phyloP scores from a whole-genome alignment of 2,113 vertebrate genomes.

The Paedocypris sp. region DNA sequence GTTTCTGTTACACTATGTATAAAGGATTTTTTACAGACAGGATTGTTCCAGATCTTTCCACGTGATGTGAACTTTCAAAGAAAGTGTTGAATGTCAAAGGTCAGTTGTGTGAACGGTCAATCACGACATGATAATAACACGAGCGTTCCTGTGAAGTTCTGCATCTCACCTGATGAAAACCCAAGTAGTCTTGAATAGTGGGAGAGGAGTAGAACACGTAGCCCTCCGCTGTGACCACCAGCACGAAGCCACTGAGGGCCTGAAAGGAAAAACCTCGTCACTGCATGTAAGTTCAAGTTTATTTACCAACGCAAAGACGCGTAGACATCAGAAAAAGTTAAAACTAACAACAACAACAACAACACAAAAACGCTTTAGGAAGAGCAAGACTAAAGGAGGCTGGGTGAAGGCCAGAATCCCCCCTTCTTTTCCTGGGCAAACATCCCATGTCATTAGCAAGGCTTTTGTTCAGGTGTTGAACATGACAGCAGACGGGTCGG shows the following conservation, averaged over 20 bases:
- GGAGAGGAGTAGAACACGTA: slow-evolving; percentile 50
- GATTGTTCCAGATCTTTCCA: too few relatives aligned
- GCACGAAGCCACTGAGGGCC: slow-evolving; percentile 51
- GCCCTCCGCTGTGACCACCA: slow-evolving; percentile 48
- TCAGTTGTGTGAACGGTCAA: too few relatives aligned
- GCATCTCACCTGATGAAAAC: slow-evolving; percentile 55
- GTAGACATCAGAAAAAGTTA: background rate
- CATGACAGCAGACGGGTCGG: slow-evolving; percentile 30
- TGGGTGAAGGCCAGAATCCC: background rate
- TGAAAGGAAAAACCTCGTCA: slow-evolving; percentile 10
- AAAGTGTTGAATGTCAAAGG: too few relatives aligned
- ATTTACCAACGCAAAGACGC: background rate
- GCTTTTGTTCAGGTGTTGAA: slow-evolving; percentile 42
- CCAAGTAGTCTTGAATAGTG: slow-evolving; percentile 52
- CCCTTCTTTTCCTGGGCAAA: slow-evolving; percentile 23
- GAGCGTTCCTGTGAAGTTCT: too few relatives aligned
- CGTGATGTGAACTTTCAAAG: too few relatives aligned
- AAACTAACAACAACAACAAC: too few relatives aligned
- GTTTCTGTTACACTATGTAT: too few relatives aligned
- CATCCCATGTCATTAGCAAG: slow-evolving; percentile 38
- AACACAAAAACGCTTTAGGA: too few relatives aligned
- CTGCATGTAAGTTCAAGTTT: background rate
- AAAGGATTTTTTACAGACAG: too few relatives aligned
- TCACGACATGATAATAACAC: too few relatives aligned
- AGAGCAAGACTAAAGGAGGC: background rate